Conservation (phyloP, 92 coral and sea anemone genomes). For the Bergia sp. region DNA sequence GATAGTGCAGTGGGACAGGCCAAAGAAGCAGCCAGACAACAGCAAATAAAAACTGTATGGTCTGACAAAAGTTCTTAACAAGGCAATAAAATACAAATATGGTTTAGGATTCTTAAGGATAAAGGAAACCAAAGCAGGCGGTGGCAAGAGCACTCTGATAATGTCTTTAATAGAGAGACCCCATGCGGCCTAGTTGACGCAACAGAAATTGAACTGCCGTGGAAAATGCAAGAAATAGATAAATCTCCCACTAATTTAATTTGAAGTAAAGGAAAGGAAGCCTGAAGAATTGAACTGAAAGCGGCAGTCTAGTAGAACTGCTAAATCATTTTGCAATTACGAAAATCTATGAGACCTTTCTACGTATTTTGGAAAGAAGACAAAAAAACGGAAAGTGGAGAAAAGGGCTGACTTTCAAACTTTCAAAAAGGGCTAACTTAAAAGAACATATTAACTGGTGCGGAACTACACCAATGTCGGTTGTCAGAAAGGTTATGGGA, state of each 20-base stretch:
- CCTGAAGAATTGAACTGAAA: neutral
- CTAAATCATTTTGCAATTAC: neutral
- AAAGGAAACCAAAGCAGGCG: neutral
- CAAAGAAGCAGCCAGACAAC: neutral
- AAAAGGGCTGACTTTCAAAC: neutral
- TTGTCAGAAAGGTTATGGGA: too few relatives aligned
- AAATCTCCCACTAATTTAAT: neutral
- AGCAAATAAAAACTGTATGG: neutral
- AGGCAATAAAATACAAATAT: too few relatives aligned
- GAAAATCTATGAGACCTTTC: neutral
- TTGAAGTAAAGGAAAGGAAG: neutral
- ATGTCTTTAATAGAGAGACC: neutral
- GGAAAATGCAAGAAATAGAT: neutral
- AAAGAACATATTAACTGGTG: too few relatives aligned
- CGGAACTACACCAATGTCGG: too few relatives aligned
- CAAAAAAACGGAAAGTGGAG: neutral
- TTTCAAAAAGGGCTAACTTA: too few relatives aligned
- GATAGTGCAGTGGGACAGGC: neutral
- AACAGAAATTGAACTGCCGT: neutral
- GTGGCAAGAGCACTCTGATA: neutral
- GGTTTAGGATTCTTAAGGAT: neutral
- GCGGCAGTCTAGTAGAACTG: neutral
- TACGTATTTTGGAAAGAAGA: neutral
- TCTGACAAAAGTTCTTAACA: neutral
- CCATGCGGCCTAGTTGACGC: neutral